Conservation (phyloP, 2,888 invertebrate genomes). For the Cataglyphis altisquamis region DNA sequence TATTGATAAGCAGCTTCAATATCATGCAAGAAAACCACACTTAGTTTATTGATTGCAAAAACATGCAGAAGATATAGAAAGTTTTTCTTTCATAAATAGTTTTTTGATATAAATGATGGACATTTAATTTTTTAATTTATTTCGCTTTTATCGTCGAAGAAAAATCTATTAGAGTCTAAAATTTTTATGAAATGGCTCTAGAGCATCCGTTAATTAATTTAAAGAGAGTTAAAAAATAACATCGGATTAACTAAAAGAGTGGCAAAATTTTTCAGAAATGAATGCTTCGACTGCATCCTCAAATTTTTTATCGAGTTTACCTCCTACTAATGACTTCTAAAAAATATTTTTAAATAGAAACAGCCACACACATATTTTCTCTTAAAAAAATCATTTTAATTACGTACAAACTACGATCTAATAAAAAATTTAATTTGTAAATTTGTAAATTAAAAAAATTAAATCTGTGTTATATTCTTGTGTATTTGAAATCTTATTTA, state of each 20-base stretch:
- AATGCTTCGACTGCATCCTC: not conserved
- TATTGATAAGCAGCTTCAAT: conserved; percentile 14
- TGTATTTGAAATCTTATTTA: not conserved
- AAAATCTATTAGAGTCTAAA: not conserved
- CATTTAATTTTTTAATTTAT: not conserved
- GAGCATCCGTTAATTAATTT: not conserved
- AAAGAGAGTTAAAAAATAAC: conserved; percentile 33
- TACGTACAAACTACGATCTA: not conserved
- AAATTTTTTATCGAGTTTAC: not conserved
- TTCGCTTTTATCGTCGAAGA: not conserved
- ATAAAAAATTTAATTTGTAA: not conserved
- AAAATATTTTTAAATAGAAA: not conserved
- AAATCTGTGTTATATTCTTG: not conserved
- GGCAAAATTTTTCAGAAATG: conserved; percentile 10
- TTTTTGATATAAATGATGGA: not conserved
- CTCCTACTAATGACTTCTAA: not conserved
- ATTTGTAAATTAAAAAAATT: not conserved
- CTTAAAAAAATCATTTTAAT: not conserved
- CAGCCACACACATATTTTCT: not conserved
- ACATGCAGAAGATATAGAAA: too few relatives aligned
- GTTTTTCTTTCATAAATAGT: not conserved
- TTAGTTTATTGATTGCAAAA: not conserved
- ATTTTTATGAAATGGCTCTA: not conserved
- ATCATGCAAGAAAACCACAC: not conserved
- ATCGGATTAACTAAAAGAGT: conserved; percentile 14